Evolutionary conservation across 2,888 invertebrate genomes (phyloP), one percentile per base, ranked within the genome.

Genomic region (Cephalotes varians): DNA sequence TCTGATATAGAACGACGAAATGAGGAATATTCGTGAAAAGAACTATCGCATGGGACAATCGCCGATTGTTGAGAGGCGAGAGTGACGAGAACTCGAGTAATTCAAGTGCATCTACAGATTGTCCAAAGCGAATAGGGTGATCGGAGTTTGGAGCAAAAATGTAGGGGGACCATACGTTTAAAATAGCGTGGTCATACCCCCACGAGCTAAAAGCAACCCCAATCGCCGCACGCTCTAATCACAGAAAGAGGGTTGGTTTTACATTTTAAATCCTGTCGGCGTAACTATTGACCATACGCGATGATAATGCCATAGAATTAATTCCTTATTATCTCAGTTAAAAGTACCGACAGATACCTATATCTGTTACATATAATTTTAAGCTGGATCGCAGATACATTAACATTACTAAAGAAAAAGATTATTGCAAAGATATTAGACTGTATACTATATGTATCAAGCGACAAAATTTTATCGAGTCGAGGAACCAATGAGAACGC

Each of bases 231-330:
- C 90, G 92, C 91, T 92, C 92, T 93, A 93, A 92, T 93, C 93
- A 91, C 85, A 89, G 86, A 88, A 88, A 91, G 92, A 91, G 92
- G 92, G 87, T 92, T 92, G 92, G 92, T 91, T 94, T 94, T 92
- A 92, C 92, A 93, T 92, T 91, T 90, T 87, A 86, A 87, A 90
- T 83, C 84, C 85, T 51, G 79, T 86, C 85, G 62, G 86, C 44
- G 44, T 34, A 84, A 85, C 69, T 69, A 84, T 85, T 84, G 85
- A 54, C 83, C 72, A 44, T 10, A 65, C 47, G 12, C 15, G 12
- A 40, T 25, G 10, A 3, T 37, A 15, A 21, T 15, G 25, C 3
- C 1, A 6, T 10, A 49, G 10, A 25, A 67, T 72, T 71, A 71
- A 77, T 44, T 18, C 5, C 18, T 51, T 21, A n/a, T 15, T 77